A percentile compares a stretch with the other conserved stretches of the same genome.
Conservation (phyloP, 53 echinoderm and acorn worm species). For the Echinarachnius parma region DNA sequence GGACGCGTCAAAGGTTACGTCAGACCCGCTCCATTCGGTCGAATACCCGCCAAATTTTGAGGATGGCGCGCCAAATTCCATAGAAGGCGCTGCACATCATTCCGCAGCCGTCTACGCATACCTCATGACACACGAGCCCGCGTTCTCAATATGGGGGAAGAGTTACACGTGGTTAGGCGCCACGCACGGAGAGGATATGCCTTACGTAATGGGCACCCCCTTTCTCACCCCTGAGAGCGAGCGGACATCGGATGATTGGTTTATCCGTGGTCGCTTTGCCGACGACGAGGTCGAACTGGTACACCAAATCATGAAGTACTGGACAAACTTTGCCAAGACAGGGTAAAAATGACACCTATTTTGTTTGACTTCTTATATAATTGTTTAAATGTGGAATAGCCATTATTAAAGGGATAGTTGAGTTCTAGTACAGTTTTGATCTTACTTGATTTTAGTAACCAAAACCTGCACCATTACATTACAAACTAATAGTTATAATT, state of each 20-base stretch:
- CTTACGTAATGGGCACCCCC: conserved; percentile 16
- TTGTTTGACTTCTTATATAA: background rate
- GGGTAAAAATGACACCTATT: background rate
- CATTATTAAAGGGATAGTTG: too few species aligned
- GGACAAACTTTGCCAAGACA: conserved; percentile 40
- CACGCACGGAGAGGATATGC: conserved; percentile 26
- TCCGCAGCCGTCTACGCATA: conserved; percentile 14
- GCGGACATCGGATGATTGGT: background rate
- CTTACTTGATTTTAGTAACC: too few species aligned
- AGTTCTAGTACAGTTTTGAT: too few species aligned
- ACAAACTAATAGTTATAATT: background rate
- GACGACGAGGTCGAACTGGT: conserved; percentile 29
- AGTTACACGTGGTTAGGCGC: conserved; percentile 16
- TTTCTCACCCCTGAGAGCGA: background rate
- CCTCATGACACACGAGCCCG: conserved; percentile 19
- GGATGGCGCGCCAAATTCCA: too few species aligned
- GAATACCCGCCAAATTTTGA: too few species aligned
- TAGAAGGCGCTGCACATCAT: too few species aligned
- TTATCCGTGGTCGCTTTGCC: conserved; percentile 9
- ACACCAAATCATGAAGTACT: conserved; percentile 18
- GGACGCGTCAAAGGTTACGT: too few species aligned
- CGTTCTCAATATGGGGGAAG: background rate
- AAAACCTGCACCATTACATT: too few species aligned
- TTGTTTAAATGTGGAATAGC: too few species aligned
- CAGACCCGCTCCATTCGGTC: too few species aligned